Conservation (phyloP, 2,888 invertebrate genomes). For the Iselma pallidipennis region DNA sequence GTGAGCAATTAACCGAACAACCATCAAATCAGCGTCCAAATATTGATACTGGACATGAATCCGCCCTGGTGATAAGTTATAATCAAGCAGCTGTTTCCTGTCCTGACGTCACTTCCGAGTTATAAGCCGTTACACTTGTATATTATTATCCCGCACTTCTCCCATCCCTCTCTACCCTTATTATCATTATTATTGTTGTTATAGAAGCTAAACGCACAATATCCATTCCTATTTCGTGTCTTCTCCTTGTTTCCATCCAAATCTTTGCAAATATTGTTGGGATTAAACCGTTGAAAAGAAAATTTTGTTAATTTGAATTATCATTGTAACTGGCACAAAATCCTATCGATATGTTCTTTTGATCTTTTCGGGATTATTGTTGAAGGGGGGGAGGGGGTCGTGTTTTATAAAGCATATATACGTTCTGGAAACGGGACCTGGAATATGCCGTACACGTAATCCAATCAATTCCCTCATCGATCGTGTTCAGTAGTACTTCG, state of each 20-base stretch:
- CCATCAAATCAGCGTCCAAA: background rate
- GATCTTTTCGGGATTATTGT: background rate
- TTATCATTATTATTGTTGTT: background rate
- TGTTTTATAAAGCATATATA: background rate
- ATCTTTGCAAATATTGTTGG: too few relatives aligned
- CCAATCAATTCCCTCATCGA: background rate
- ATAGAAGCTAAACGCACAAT: background rate
- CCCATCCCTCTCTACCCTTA: background rate
- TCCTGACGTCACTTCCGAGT: constrained; percentile 44
- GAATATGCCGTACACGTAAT: background rate
- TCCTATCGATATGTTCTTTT: background rate
- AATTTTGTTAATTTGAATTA: background rate
- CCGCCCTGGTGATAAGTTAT: constrained; percentile 33
- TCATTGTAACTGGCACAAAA: background rate
- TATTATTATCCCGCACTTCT: constrained; percentile 15
- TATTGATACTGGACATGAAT: constrained; percentile 15
- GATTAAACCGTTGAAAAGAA: too few relatives aligned
- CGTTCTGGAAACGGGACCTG: background rate
- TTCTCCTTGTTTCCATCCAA: too few relatives aligned
- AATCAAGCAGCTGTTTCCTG: constrained; percentile 46
- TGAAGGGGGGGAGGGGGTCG: too few relatives aligned
- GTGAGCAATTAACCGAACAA: too few relatives aligned
- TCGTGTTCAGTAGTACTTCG: background rate
- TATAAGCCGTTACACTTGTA: constrained; percentile 42
- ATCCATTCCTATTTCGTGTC: background rate